Evolutionary conservation across 2,888 invertebrate species (phyloP), one percentile per base, ranked within the genome.

Genomic region (Steinernema hermaphroditum): DNA sequence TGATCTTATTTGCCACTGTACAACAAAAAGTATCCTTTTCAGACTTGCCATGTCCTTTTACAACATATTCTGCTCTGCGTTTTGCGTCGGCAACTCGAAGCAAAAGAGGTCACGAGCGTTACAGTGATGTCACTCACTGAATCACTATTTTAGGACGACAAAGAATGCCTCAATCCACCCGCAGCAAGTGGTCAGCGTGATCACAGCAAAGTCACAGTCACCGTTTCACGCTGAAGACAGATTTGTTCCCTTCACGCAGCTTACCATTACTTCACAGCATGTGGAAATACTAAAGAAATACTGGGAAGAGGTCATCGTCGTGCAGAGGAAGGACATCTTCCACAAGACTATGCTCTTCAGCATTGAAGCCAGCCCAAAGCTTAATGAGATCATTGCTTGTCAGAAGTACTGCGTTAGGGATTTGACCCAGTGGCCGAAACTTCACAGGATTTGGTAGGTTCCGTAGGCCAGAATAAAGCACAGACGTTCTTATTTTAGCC

Each of bases 351-450:
- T 81, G 82, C 74, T 82, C 0, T 72, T 71, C 32, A 78, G 82
- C 69, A 81, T 82, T 68, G 77, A 79, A 41, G 76, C 82, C 8
- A 77, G 77, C 41, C 80, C 80, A 1, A 81, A 81, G 46, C 69
- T 81, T 29, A 82, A 82, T 70, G 82, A 81, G 70, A 78, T 81
- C 62, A 81, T 81, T 46, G 82, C 82, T 16, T 81, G 80, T 72
- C 77, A 77, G 14, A 74, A 74, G 34, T 81, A 81, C 49, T 82
- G 82, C 71, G 77, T 75, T 69, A 50, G 82, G 50, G 82, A 81
- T 70, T 70, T 81, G 57, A 81, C 82, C 1, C 76, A 79, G 68
- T 81, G 82, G 82, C 82, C 82, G 8, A 81, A 81, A 32, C 74
- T 81, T 16, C 76, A 82, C 68, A 71, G 75, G 37, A 74, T 81